Base-by-base conservation (phyloP, 2,888 invertebrate genomes). In the Torymus auratus region DNA sequence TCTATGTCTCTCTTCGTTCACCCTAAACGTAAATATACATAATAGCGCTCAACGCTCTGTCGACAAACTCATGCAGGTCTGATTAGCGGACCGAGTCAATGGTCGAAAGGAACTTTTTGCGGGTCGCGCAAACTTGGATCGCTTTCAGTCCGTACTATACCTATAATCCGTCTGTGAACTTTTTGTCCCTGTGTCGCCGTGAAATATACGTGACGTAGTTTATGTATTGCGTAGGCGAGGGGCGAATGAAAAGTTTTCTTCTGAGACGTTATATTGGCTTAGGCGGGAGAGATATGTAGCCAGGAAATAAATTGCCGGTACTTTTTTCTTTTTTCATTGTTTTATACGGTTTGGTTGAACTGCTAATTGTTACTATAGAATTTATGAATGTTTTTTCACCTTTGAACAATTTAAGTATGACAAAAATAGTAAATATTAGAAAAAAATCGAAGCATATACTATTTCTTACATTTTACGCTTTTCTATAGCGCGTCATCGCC, bases 171-270 rank as follows among this genome's bases (percentile, higher is more conserved):
- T 15, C 15, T 23, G 10, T 15, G 4, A 2, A 41, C 14, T 71
- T 76, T 67, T 72, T 28, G 15, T 17, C 15, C 12, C 62, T 67
- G 64, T 77, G 73, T 69, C 69, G 69, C 55, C 73, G 76, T 77
- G 80, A 77, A 81, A 77, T 68, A 77, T 68, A 77, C 62, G 73
- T 23, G 72, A 52, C 17, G 50, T 52, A 23, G 5, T 69, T 62
- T 73, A 55, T 28, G 28, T 28, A 28, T 28, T 28, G 7, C 28
- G 28, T 28, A 28, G 28, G 28, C 7, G 28, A 61, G 12, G 73
- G 41, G 17, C 71, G 78, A 68, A 78, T 78, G 68, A 74, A 74
- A 69, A 74, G 73, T 68, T 74, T 74, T 73, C 79, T 69, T 69
- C 52, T 52, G 61, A 53, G 10, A 61, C 60, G 64, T 68, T 78